phyloP scores from a whole-genome alignment of 2,797 vertebrate genomes.

The Onychomys torridus region DNA sequence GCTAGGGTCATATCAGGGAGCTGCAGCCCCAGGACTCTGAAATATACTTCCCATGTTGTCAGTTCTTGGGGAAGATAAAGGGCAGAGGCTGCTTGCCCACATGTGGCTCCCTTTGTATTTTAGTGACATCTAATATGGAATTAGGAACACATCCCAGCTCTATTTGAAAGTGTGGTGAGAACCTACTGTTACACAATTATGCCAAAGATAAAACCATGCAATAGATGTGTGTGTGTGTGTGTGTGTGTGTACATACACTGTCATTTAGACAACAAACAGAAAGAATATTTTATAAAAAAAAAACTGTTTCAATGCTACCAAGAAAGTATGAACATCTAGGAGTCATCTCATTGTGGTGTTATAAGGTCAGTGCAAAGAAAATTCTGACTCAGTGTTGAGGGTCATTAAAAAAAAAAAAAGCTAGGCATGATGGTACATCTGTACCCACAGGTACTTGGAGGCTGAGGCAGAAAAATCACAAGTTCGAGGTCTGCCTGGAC shows the following conservation, averaged over 20 bases:
- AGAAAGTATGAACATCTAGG: neutral
- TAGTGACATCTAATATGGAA: neutral
- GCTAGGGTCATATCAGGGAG: neutral
- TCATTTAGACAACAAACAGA: neutral
- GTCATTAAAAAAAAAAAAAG: too few species aligned
- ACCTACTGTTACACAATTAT: neutral
- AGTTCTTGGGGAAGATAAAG: neutral
- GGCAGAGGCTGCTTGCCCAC: neutral
- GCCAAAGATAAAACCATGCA: neutral
- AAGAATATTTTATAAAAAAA: constrained; percentile 19
- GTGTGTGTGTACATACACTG: neutral
- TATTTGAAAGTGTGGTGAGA: neutral
- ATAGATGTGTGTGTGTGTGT: neutral
- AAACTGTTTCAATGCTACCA: neutral
- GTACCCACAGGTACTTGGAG: neutral
- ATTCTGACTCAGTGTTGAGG: neutral
- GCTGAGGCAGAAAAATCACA: neutral
- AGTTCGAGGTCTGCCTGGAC: neutral
- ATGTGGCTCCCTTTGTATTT: neutral
- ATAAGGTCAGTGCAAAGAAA: constrained; percentile 23
- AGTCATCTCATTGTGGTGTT: neutral
- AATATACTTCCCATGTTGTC: neutral
- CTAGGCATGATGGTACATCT: neutral
- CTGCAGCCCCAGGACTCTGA: neutral
- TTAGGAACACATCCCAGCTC: neutral